Base-by-base conservation (phyloP, 2,113 vertebrate genomes). In the Tautogolabrus adspersus region DNA sequence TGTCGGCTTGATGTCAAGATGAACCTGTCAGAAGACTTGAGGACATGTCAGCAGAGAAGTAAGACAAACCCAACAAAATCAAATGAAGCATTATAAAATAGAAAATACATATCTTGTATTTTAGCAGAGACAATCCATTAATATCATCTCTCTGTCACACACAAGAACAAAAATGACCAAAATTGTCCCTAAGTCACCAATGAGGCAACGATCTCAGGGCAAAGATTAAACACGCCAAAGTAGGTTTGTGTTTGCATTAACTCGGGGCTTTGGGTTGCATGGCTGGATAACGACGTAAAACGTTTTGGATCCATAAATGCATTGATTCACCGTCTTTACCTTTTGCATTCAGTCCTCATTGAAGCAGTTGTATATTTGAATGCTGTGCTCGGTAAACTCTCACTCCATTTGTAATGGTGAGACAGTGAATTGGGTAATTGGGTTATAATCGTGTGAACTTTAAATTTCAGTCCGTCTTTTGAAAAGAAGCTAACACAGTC, bases 181-280 rank as follows among this genome's bases (percentile, higher is more conserved):
- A 52, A 15, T 3, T 23, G 6, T 59, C 72, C 65, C 63, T 0
- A 42, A 59, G 64, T 74, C 19, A 59, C 60, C 44, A 66, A 23
- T 1, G 15, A 74, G 72, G 56, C 69, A 69, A 8, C 15, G 2
- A 56, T 61, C 0, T 65, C 52, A 19, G 19, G 11, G 26, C 3
- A 6, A 56, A 59, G 77, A 81, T 59, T 42, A 82, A 78, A 19
- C 19, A 77, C 1, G 54, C 38, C 66, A 61, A 66, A 76, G 78
- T 79, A 19, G 12, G 74, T 86, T 77, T 77, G 65, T 61, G 52
- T 11, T 78, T 52, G 56, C 23, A 8, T 65, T 69, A 60, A 68
- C 47, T 44, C 3, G 10, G 19, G 21, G 72, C 68, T 58, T 34
- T 9, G 1, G 2, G 56, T 74, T 0, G 12, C 30, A 21, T 59